Evolutionary conservation across 2,797 vertebrate species (phyloP).

Genomic region (Gadopsis bispinosus): DNA sequence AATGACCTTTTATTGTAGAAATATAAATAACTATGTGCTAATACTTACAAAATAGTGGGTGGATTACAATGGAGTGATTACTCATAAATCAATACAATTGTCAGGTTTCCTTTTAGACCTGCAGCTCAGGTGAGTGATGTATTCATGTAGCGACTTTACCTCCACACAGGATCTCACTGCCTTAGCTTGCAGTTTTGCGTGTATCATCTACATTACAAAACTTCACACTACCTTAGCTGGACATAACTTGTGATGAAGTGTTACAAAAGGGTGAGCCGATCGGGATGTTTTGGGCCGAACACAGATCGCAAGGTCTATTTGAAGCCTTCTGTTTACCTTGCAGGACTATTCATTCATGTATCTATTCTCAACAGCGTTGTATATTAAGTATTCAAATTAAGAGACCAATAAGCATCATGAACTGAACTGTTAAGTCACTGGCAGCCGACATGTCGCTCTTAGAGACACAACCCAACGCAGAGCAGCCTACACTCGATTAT

Average conservation of each 20-base stretch:
- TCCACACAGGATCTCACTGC: not conserved
- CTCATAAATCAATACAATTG: constrained; percentile 18
- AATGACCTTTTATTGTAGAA: not conserved
- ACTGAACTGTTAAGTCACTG: no score
- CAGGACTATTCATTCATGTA: no score
- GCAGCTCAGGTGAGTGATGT: constrained; percentile 35
- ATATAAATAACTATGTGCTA: constrained; percentile 24
- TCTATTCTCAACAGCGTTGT: no score
- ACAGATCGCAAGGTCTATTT: no score
- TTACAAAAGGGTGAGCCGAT: not conserved
- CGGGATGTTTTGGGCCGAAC: no score
- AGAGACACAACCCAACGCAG: no score
- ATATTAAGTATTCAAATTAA: no score
- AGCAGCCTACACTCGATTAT: no score
- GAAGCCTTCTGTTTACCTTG: no score
- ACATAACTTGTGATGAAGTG: not conserved
- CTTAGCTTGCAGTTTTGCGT: constrained; percentile 9
- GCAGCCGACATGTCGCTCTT: no score
- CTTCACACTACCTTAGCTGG: not conserved
- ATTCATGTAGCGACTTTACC: constrained; percentile 24
- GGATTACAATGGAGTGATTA: constrained; percentile 24
- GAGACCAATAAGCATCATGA: no score
- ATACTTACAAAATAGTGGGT: not conserved
- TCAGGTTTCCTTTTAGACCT: constrained; percentile 30
- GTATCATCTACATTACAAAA: constrained; percentile 6